A percentile compares a stretch with the other conserved stretches of the same genome.
Conservation (phyloP, 2,888 invertebrate species). For the Leucozona laternaria region DNA sequence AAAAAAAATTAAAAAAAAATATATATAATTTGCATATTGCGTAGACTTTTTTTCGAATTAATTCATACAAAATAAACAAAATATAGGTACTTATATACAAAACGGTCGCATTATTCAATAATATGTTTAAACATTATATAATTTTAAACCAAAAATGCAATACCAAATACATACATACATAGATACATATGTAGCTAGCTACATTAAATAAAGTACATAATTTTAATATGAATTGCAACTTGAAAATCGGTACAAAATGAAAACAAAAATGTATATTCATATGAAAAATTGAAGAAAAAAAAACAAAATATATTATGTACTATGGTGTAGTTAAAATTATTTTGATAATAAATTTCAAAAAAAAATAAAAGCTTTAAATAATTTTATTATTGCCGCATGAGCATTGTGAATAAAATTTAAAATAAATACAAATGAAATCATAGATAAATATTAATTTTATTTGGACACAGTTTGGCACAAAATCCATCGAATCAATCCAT, state of each 20-base stretch:
- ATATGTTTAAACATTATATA: conserved; percentile 46
- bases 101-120: conserved; percentile 58
- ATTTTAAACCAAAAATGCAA: conserved; percentile 40
- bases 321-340: conserved; percentile 56
- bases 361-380: conserved; percentile 69
- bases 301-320: conserved; percentile 26
- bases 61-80: conserved; percentile 49
- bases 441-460: conserved; percentile 13
- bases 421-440: conserved; percentile 1
- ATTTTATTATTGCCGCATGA: conserved; percentile 67
- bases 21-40: conserved; percentile 57
- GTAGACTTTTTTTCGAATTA: conserved; percentile 53
- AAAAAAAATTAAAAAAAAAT: conserved; percentile 21
- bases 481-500: conserved; percentile 34
- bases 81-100: background rate
- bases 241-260: conserved; percentile 74
- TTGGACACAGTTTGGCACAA: conserved; percentile 38
- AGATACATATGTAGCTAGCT: conserved; percentile 66
- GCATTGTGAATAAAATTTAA: conserved; percentile 52
- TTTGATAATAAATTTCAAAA: conserved; percentile 51
- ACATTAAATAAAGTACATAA: conserved; percentile 40
- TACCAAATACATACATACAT: conserved; percentile 30
- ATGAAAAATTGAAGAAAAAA: conserved; percentile 23
- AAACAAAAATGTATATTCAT: conserved; percentile 34
- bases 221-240: conserved; percentile 67